These are phyloP conservation scores for Sceloporus undulatus DNA, from an alignment of 2,113 vertebrate genomes.

Conservation along the genomic window DNA sequence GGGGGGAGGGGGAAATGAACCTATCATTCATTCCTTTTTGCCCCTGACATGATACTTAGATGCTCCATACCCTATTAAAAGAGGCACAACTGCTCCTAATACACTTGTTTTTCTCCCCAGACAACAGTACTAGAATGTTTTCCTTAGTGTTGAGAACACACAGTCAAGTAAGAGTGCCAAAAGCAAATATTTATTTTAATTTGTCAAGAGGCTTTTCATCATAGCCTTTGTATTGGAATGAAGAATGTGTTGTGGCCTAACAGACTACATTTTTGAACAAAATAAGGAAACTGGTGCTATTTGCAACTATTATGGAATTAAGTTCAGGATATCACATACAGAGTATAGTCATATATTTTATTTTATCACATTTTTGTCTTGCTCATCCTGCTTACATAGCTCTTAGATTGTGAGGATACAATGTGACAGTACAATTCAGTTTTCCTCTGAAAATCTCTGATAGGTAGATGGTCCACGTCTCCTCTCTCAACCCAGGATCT, in stretches of 20 bases:
- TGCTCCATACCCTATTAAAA: too few species aligned
- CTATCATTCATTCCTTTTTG: too few species aligned
- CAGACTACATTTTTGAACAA: not conserved
- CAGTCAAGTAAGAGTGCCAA: constrained; percentile 4
- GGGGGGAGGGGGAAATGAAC: too few species aligned
- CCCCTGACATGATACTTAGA: too few species aligned
- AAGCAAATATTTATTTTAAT: constrained; percentile 56
- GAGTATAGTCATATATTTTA: not conserved
- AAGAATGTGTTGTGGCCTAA: constrained; percentile 13
- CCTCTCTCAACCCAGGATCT: too few species aligned
- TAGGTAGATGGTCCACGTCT: not conserved
- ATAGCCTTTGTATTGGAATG: constrained; percentile 20
- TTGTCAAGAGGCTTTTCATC: constrained; percentile 40
- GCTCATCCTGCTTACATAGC: not conserved
- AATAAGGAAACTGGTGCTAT: not conserved
- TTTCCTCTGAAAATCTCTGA: not conserved
- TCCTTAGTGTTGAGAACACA: constrained; percentile 21
- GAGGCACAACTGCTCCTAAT: not conserved
- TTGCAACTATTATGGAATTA: not conserved
- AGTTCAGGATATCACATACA: not conserved
- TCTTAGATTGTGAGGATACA: not conserved
- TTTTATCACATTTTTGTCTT: not conserved
- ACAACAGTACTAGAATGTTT: constrained; percentile 13
- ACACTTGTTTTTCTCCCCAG: constrained; percentile 29
- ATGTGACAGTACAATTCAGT: not conserved